Evolutionary conservation across 2,797 vertebrate genomes (phyloP).

Genomic region (Rallus crepitans): DNA sequence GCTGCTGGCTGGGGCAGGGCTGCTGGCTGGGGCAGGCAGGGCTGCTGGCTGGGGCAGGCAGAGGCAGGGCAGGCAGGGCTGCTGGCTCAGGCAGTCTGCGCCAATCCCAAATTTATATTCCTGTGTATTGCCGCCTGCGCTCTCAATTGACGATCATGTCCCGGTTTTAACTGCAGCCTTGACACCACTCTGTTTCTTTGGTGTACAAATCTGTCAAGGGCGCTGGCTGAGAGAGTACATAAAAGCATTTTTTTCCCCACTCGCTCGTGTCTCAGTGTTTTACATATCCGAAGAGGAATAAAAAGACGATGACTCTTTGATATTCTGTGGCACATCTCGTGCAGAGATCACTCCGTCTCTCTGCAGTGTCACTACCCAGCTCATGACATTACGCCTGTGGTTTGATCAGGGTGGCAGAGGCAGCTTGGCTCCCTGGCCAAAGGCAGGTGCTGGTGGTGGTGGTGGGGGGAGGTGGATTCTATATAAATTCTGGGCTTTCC

Average conservation of each 20-base stretch:
- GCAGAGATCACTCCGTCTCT: not conserved
- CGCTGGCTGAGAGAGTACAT: not conserved
- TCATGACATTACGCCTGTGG: fast-evolving
- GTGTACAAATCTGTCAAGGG: not conserved
- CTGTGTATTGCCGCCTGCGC: not conserved
- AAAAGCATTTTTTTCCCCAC: not conserved
- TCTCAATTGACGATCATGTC: not conserved
- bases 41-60: too few species aligned
- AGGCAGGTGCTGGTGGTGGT: too few species aligned
- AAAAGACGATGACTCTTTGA: fast-evolving
- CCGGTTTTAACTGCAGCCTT: constrained; percentile 34
- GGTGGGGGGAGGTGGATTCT: not conserved
- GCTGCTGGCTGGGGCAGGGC: too few species aligned
- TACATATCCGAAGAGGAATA: not conserved
- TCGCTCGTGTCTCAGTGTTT: not conserved
- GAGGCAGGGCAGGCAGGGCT: not conserved
- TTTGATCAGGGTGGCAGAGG: not conserved
- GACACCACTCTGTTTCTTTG: not conserved
- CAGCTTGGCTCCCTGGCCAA: too few species aligned
- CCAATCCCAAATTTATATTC: not conserved
- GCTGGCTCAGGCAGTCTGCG: not conserved
- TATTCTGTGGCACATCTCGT: not conserved
- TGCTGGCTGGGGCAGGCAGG: too few species aligned
- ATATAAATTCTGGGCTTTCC: not conserved
- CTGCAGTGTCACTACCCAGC: not conserved